phyloP scores from a whole-genome alignment of 1,140 invertebrate species.

The Littorina saxatilis region DNA sequence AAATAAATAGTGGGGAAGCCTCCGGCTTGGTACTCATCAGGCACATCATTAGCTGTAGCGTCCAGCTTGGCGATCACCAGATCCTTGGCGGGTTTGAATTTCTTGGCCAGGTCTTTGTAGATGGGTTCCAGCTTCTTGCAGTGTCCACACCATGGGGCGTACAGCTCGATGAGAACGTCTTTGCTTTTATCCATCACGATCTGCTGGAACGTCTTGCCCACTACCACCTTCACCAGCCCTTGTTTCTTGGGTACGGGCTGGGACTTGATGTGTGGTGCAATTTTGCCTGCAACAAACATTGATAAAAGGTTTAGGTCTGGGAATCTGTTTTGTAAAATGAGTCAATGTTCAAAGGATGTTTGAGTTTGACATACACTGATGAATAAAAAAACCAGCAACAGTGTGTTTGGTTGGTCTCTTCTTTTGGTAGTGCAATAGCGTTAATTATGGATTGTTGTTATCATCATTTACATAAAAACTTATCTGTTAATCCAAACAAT shows the following conservation, averaged over 20 bases:
- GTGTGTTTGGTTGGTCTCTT: no score
- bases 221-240: constrained; percentile 90
- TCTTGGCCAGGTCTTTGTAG: constrained; percentile 95
- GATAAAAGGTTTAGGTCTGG: no score
- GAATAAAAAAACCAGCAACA: no score
- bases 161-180: constrained; percentile 97
- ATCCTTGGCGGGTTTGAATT: constrained; percentile 87
- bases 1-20: constrained; percentile 98
- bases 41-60: constrained; percentile 98
- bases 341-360: no score
- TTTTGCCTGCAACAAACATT: constrained; percentile 77
- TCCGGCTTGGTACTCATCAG: constrained; percentile 89
- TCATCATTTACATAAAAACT: no score
- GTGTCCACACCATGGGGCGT: constrained; percentile 99
- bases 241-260: constrained; percentile 93
- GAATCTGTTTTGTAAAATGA: no score
- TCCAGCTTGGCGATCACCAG: constrained; percentile 98
- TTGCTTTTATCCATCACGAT: constrained; percentile 92
- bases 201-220: constrained; percentile 97
- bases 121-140: constrained; percentile 96
- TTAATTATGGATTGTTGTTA: no score
- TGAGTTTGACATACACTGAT: no score
- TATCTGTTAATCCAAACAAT: no score
- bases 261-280: constrained; percentile 95
- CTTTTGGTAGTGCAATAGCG: no score